Evolutionary conservation across 2,113 vertebrate species (phyloP), one percentile per base, ranked within the genome.

Genomic region (Chroicocephalus ridibundus): DNA sequence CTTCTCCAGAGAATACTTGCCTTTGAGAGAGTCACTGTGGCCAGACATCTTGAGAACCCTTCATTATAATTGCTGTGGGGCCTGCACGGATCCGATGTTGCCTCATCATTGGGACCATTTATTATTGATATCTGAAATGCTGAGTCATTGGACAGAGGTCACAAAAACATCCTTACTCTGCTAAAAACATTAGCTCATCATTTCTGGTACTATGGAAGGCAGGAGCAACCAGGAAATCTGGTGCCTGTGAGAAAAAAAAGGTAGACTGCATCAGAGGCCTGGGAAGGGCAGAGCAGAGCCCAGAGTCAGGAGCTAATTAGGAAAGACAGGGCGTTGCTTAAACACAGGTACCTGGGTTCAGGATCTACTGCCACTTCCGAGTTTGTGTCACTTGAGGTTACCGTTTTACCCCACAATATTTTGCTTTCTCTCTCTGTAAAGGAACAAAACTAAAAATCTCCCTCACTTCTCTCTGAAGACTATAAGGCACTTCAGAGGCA

Each of bases 91-190:
- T 31, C 81, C 1, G 6, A 31, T 66, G 32, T 32, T 87, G 82
- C 84, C 78, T 90, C 66, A 7, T 87, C 89, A 66, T 15, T 47
- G 55, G 46, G 60, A 74, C 42, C 74, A 57, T 82, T 82, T 87
- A 81, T 93, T 91, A 86, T 14, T 68, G 75, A 85, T 93, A 60
- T 32, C 66, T 66, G 60, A 91, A 94, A 74, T 29, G 91, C 71
- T 86, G 89, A 96, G 93, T 96, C 97, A 97, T 83, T 86, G 95
- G 95, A 95, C 16, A 76, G 70, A 71, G 84, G 94, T 94, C 72
- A 47, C 60, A 62, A 81, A 92, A 68, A 36, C 51, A 87, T 80
- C 60, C 42, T 70, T 64, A 66, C 77, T 83, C 82, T 88, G 74
- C 75, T 96, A 60, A 93, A 96, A 86, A 65, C 64, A 83, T 94